phyloP scores from a whole-genome alignment of 2,113 vertebrate species.

The Phaethornis superciliosus region DNA sequence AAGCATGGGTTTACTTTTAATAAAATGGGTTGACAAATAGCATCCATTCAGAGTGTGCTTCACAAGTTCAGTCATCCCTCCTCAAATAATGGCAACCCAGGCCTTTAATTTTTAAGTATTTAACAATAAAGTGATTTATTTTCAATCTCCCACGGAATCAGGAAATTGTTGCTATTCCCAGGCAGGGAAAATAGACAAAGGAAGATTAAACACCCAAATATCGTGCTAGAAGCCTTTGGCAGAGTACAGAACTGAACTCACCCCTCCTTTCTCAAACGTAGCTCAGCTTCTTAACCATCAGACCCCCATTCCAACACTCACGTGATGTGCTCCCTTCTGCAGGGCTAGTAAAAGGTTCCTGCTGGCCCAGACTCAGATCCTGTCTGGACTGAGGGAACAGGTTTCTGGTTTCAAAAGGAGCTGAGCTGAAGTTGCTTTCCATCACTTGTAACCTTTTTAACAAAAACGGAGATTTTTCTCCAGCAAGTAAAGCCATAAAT shows the following conservation, averaged over 20 bases:
- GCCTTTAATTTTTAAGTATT: slow-evolving; percentile 7
- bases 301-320: slow-evolving; percentile 14
- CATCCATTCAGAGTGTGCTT: slow-evolving; percentile 6
- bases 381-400: slow-evolving; percentile 34
- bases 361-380: slow-evolving; percentile 57
- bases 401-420: slow-evolving; percentile 73
- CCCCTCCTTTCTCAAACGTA: slow-evolving; percentile 29
- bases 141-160: slow-evolving; percentile 15
- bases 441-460: slow-evolving; percentile 41
- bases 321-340: background rate
- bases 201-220: slow-evolving; percentile 54
- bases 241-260: slow-evolving; percentile 55
- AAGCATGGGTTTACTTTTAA: background rate
- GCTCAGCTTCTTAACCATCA: slow-evolving; percentile 41
- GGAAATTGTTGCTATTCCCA: slow-evolving; percentile 45
- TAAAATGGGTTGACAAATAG: background rate
- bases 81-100: background rate
- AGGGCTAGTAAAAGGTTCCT: slow-evolving; percentile 45
- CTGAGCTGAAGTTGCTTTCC: slow-evolving; percentile 8
- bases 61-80: background rate
- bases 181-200: slow-evolving; percentile 43
- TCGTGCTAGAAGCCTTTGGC: slow-evolving; percentile 30
- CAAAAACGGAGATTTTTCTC: slow-evolving; percentile 38
- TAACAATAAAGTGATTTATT: slow-evolving; percentile 51
- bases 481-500: slow-evolving; percentile 65